Percentiles rank a stretch among this genome's conserved stretches.
Conservation (phyloP, 35 echinoderm and acorn worm species). For the Heliocidaris erythrogramma region DNA sequence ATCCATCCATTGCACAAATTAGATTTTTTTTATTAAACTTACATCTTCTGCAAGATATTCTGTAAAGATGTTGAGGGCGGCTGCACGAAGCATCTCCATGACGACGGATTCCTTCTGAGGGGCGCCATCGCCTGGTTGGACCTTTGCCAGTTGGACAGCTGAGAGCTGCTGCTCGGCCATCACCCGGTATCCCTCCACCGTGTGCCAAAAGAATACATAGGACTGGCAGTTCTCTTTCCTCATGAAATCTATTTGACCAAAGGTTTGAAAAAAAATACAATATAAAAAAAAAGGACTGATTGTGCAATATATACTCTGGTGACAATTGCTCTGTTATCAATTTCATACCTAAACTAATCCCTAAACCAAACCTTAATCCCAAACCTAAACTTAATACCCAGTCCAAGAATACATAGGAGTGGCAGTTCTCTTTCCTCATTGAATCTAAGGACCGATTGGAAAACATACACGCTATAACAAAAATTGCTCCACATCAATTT, state of each 20-base stretch:
- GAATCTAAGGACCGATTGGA: too few species aligned
- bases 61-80: conserved; percentile 90
- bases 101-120: conserved; percentile 56
- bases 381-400: too few species aligned
- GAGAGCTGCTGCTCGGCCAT: conserved; percentile 93
- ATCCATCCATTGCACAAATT: neutral
- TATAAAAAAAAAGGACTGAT: neutral
- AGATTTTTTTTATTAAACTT: conserved; percentile 42
- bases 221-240: conserved; percentile 67
- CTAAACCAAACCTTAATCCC: too few species aligned
- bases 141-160: conserved; percentile 76
- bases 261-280: neutral
- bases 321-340: too few species aligned
- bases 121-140: conserved; percentile 56
- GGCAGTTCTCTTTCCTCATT: too few species aligned
- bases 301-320: too few species aligned
- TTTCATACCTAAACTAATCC: too few species aligned
- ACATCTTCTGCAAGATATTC: conserved; percentile 96
- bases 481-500: too few species aligned
- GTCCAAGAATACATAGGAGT: too few species aligned
- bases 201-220: conserved; percentile 89
- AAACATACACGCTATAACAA: too few species aligned
- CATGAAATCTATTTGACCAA: conserved; percentile 83
- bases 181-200: conserved; percentile 82
- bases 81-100: conserved; percentile 78